Evolutionary conservation across 64 coral and sea anemone genomes (phyloP).

Genomic region (Montipora sp.): DNA sequence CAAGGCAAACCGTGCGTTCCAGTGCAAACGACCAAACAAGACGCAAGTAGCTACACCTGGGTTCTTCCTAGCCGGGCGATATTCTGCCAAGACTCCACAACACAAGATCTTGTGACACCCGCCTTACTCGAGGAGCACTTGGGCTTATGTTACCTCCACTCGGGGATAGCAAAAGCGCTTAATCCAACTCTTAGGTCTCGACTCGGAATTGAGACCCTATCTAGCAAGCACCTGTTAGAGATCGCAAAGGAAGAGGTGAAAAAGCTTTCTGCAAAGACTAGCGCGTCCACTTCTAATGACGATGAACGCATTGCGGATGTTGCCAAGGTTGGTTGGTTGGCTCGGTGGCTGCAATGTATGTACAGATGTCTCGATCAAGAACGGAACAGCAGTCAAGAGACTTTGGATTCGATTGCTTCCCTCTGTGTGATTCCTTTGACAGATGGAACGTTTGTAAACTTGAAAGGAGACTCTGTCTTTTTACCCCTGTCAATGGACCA

Average conservation of each 20-base stretch:
- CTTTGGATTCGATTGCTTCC: slow-evolving; percentile 61
- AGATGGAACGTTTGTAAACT: slow-evolving; percentile 56
- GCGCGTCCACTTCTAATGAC: not conserved
- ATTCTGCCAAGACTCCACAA: slow-evolving; percentile 65
- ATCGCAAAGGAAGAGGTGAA: slow-evolving; percentile 71
- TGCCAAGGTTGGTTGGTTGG: slow-evolving; percentile 59
- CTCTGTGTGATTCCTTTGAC: slow-evolving; percentile 73
- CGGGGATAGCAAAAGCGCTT: slow-evolving; percentile 56
- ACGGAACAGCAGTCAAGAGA: slow-evolving; percentile 74
- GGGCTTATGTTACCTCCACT: slow-evolving; percentile 66
- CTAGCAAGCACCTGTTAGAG: slow-evolving; percentile 83
- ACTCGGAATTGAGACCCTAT: slow-evolving; percentile 80
- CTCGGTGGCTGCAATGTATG: slow-evolving; percentile 83
- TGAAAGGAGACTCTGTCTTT: slow-evolving; percentile 76
- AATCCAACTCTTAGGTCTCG: slow-evolving; percentile 75
- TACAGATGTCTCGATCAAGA: slow-evolving; percentile 90
- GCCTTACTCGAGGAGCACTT: slow-evolving; percentile 64
- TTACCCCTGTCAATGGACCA: slow-evolving; percentile 72
- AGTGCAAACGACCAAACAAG: slow-evolving; percentile 14
- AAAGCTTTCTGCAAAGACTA: not conserved
- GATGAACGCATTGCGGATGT: not conserved
- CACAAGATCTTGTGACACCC: slow-evolving; percentile 48
- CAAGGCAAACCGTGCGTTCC: slow-evolving; percentile 82
- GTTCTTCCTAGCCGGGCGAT: slow-evolving; percentile 81
- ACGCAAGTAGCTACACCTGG: slow-evolving; percentile 31